These are phyloP conservation scores for Tholera decimalis DNA, from an alignment of 2,888 invertebrate species.

Conservation along the genomic window DNA sequence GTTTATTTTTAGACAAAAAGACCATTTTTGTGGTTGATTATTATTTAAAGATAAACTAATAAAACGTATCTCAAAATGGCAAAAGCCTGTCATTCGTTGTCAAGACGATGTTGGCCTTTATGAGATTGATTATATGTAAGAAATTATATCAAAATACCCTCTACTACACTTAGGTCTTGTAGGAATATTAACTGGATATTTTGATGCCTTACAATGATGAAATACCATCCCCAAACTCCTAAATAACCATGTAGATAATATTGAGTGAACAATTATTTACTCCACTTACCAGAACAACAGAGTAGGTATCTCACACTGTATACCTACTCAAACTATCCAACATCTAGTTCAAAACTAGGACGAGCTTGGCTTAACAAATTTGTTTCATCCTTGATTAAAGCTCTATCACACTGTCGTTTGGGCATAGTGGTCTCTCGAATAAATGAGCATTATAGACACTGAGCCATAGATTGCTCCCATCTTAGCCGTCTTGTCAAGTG, in stretches of 20 bases:
- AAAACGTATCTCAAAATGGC: too few species aligned
- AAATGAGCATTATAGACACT: neutral
- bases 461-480: neutral
- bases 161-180: neutral
- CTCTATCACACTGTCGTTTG: conserved; percentile 3
- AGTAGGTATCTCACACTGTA: neutral
- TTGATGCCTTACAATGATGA: conserved; percentile 7
- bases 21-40: too few species aligned
- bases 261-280: conserved; percentile 9
- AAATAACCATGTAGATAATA: conserved; percentile 1
- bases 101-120: too few species aligned
- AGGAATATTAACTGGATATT: neutral
- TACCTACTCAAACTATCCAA: conserved; percentile 16
- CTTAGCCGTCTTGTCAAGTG: neutral
- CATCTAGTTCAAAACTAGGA: conserved; percentile 39
- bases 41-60: too few species aligned
- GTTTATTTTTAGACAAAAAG: too few species aligned
- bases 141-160: neutral
- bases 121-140: neutral
- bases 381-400: conserved; percentile 42
- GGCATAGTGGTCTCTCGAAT: neutral
- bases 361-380: conserved; percentile 34
- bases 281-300: neutral
- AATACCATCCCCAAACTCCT: neutral
- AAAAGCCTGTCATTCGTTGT: too few species aligned